Evolutionary conservation across 2,113 vertebrate genomes (phyloP).

Genomic region (Etia nguti): DNA sequence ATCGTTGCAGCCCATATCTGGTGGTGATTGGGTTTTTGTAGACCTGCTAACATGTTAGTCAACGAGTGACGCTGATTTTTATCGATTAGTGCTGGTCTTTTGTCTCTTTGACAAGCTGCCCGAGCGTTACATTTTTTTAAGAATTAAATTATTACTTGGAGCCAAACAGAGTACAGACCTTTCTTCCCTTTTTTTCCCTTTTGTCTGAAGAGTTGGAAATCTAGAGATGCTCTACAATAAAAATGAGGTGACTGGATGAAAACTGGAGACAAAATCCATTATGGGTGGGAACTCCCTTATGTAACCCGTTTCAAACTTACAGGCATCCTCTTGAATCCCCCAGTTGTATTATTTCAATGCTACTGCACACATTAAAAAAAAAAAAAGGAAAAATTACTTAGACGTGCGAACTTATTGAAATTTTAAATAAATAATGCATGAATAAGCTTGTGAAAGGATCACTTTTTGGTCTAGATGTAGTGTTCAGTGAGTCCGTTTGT

Average conservation of each 20-base stretch:
- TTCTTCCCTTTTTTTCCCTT: neutral
- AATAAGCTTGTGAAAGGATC: slow-evolving; percentile 10
- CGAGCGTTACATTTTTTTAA: neutral
- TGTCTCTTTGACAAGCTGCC: neutral
- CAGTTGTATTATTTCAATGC: neutral
- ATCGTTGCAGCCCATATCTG: neutral
- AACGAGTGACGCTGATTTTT: neutral
- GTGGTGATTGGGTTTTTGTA: fast-evolving
- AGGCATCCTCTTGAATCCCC: neutral
- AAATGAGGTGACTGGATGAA: neutral
- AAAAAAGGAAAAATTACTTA: neutral
- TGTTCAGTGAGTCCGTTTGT: slow-evolving; percentile 58
- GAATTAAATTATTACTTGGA: neutral
- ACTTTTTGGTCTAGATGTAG: slow-evolving; percentile 25
- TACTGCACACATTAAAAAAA: neutral
- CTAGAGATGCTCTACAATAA: neutral
- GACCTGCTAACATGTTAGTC: neutral
- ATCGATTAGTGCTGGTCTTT: neutral
- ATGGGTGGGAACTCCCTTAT: neutral
- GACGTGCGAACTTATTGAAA: neutral
- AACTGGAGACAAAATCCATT: neutral
- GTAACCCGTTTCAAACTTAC: neutral
- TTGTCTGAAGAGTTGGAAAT: neutral
- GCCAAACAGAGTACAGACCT: neutral
- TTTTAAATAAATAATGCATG: neutral